Conservation (phyloP, 1,140 invertebrate genomes). For the Brachionus rotundiformis region DNA sequence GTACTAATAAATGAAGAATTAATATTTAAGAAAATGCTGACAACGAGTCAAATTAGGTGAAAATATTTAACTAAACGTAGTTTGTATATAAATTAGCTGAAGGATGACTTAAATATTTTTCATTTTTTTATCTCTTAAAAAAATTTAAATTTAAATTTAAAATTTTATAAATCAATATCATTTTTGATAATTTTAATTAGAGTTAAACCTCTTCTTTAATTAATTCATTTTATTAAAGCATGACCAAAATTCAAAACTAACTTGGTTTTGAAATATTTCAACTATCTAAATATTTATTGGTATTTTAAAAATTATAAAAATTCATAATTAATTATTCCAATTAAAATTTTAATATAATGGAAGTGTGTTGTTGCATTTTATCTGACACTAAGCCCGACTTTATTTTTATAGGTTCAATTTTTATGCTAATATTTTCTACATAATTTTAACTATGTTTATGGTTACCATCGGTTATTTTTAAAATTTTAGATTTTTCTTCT, state of each 20-base stretch:
- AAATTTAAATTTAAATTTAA: too few species aligned
- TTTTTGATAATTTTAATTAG: too few species aligned
- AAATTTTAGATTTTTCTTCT: neutral
- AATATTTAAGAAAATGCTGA: too few species aligned
- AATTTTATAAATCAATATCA: too few species aligned
- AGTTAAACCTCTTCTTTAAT: too few species aligned
- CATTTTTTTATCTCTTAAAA: too few species aligned
- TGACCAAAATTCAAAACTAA: constrained; percentile 13
- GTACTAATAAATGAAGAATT: too few species aligned
- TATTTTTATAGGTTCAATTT: neutral
- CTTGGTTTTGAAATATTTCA: constrained; percentile 1
- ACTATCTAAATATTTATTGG: neutral
- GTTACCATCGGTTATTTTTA: neutral
- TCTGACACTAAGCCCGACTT: neutral
- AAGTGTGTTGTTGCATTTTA: neutral
- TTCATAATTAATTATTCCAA: constrained; percentile 20
- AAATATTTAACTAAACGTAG: too few species aligned
- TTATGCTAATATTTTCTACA: neutral
- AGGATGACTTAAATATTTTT: too few species aligned
- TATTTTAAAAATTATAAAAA: neutral
- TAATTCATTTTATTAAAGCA: neutral
- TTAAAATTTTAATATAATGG: neutral
- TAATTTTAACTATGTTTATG: neutral
- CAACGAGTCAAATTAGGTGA: too few species aligned
- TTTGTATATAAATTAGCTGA: too few species aligned